phyloP scores from a whole-genome alignment of 1,140 invertebrate species.

The Drosophila nigromelanica region DNA sequence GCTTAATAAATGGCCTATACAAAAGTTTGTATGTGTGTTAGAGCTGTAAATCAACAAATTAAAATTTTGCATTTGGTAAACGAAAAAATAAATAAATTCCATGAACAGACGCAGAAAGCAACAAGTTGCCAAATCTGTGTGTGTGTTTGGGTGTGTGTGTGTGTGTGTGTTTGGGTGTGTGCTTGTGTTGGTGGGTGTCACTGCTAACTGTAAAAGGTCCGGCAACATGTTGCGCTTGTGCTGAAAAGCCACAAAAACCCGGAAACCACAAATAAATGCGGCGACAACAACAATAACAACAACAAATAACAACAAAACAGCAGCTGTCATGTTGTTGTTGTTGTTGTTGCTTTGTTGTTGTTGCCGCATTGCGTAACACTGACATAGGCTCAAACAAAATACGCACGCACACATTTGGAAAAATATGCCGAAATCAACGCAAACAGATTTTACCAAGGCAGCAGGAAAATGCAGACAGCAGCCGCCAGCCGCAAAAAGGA shows the following conservation, averaged over 20 bases:
- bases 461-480: conserved; percentile 53
- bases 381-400: conserved; percentile 39
- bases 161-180: not conserved
- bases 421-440: conserved; percentile 82
- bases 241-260: conserved; percentile 67
- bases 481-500: not conserved
- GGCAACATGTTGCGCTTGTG: conserved; percentile 56
- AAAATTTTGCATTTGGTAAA: conserved; percentile 62
- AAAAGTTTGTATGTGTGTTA: conserved; percentile 17
- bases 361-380: conserved; percentile 57
- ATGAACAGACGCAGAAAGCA: conserved; percentile 29
- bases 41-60: conserved; percentile 78
- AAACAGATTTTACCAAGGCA: conserved; percentile 80
- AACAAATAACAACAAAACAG: conserved; percentile 31
- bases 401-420: conserved; percentile 60
- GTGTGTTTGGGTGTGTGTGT: conserved; percentile 2
- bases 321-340: conserved; percentile 4
- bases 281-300: conserved; percentile 49
- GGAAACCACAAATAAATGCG: conserved; percentile 81
- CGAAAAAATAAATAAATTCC: conserved; percentile 17
- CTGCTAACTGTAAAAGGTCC: conserved; percentile 26
- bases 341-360: conserved; percentile 10
- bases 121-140: conserved; percentile 56
- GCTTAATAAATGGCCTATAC: conserved; percentile 40
- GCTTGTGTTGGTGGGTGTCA: conserved; percentile 32